A percentile compares a stretch with the other conserved stretches of the same genome.
These are phyloP conservation scores for Ptiloglossa arizonensis DNA, from an alignment of 1,140 invertebrate species.

Conservation along the genomic window DNA sequence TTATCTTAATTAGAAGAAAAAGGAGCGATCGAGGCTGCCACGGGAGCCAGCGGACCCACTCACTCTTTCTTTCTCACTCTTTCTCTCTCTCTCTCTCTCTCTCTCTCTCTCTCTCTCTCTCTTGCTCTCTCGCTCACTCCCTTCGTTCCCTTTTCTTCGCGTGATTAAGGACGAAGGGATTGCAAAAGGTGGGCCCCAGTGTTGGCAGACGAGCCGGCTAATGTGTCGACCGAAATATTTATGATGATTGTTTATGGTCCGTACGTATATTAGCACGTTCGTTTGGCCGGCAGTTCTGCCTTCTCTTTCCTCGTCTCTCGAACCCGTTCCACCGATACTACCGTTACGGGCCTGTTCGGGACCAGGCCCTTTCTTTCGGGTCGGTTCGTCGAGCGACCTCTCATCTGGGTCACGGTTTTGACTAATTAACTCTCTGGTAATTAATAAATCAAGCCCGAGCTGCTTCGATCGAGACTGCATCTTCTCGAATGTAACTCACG, in stretches of 20 bases:
- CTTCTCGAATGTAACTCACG: too few relatives aligned
- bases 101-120: not conserved
- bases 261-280: slow-evolving; percentile 79
- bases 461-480: not conserved
- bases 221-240: slow-evolving; percentile 80
- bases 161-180: slow-evolving; percentile 66
- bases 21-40: slow-evolving; percentile 30
- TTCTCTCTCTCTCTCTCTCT: not conserved
- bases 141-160: slow-evolving; percentile 35
- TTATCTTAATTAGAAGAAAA: slow-evolving; percentile 65
- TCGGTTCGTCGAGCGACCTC: not conserved
- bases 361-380: slow-evolving; percentile 4
- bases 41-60: not conserved
- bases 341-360: slow-evolving; percentile 13
- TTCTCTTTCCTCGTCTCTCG: slow-evolving; percentile 7
- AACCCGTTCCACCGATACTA: slow-evolving; percentile 64
- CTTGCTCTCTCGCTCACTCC: not conserved
- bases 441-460: slow-evolving; percentile 58
- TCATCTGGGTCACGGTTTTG: slow-evolving; percentile 49
- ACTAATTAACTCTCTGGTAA: slow-evolving; percentile 62
- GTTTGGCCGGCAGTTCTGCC: slow-evolving; percentile 56
- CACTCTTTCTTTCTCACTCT: too few relatives aligned
- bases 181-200: slow-evolving; percentile 64
- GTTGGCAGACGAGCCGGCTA: slow-evolving; percentile 76
- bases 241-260: slow-evolving; percentile 81